Evolutionary conservation across 2,888 invertebrate species (phyloP), one percentile per base, ranked within the genome.

Genomic region (Nematopogon swammerdamellus): DNA sequence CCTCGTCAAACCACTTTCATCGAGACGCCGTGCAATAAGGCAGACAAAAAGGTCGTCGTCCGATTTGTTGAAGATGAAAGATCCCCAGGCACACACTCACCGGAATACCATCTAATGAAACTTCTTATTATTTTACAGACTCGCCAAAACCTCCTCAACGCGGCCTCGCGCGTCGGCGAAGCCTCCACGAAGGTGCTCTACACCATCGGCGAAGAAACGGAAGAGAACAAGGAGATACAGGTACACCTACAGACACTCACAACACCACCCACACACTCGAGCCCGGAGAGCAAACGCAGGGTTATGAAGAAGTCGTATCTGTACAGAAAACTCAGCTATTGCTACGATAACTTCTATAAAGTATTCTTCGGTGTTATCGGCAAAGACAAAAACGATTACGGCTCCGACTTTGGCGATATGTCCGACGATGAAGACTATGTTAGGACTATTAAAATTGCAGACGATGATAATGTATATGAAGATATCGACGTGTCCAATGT

Each of bases 81-180:
- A n/a, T n/a, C n/a, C n/a, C n/a, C n/a, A n/a, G n/a, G n/a, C n/a
- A n/a, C n/a, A n/a, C n/a, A n/a, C n/a, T n/a, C n/a, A n/a, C n/a
- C n/a, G n/a, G n/a, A n/a, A n/a, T n/a, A n/a, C n/a, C n/a, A n/a
- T n/a, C n/a, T n/a, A n/a, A n/a, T n/a, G n/a, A n/a, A n/a, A n/a
- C n/a, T n/a, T n/a, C n/a, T n/a, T n/a, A n/a, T n/a, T n/a, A n/a
- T n/a, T n/a, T 45, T 45, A 3, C 79, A 89, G 87, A 94, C 96
- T 0, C 86, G 97, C 11, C 96, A 97, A 74, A 93, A 87, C 65
- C 83, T 98, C 29, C 84, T 99, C 48, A 94, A 93, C 67, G 97
- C 98, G 0, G 99, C 98, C 0, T 95, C 95, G 14, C 85, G 93
- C 54, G 95, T 99, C 46, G 99, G 99, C 10, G 98, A 99, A 68